Evolutionary conservation across 2,113 vertebrate genomes (phyloP).

Genomic region (Sorex fumeus): DNA sequence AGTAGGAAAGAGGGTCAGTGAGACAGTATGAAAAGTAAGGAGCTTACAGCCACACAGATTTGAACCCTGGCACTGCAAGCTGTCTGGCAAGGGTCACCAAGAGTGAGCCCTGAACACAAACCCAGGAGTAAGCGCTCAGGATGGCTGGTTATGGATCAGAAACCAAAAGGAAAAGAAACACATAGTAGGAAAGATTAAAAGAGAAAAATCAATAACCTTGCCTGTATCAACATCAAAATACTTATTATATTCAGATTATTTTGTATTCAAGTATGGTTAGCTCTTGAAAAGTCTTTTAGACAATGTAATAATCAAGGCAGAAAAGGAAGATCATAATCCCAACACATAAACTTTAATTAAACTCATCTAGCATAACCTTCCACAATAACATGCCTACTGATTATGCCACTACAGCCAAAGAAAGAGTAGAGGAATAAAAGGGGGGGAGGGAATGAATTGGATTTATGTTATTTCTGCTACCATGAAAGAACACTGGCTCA

Average conservation of each 20-base stretch:
- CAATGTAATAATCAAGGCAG: slow-evolving; percentile 10
- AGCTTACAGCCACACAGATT: too few species aligned
- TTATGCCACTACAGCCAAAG: neutral
- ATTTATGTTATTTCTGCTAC: slow-evolving; percentile 46
- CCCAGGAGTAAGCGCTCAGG: too few species aligned
- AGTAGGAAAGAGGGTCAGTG: neutral
- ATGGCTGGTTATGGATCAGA: too few species aligned
- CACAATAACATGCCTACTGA: neutral
- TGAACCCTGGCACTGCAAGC: too few species aligned
- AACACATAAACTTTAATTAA: slow-evolving; percentile 4
- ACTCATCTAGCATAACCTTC: neutral
- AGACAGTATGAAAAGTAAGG: too few species aligned
- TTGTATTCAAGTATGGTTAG: slow-evolving; percentile 28
- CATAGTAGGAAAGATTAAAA: slow-evolving; percentile 2
- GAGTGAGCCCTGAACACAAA: too few species aligned
- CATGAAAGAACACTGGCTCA: neutral
- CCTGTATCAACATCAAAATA: neutral
- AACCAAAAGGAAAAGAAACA: too few species aligned
- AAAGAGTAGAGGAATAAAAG: neutral
- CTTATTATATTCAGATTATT: neutral
- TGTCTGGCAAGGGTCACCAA: too few species aligned
- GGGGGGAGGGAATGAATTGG: neutral
- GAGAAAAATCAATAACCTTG: slow-evolving; percentile 1
- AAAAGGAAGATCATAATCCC: slow-evolving; percentile 7
- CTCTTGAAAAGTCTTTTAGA: neutral